Evolutionary conservation across 2,797 vertebrate species (phyloP), one percentile per base, ranked within the genome.

Genomic region (Fratercula arctica): DNA sequence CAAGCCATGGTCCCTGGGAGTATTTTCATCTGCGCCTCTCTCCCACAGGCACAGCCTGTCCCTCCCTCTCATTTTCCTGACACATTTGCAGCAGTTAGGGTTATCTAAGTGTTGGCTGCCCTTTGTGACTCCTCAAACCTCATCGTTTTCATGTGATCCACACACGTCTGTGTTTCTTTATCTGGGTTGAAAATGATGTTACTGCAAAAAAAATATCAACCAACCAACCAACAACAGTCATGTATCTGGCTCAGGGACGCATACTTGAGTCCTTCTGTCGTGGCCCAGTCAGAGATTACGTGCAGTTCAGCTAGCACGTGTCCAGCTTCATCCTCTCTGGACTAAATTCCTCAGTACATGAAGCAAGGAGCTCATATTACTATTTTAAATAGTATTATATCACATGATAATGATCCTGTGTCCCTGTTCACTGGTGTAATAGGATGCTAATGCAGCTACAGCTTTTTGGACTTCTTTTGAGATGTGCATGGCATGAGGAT

Each of bases 1-100:
- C 94, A 96, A 94, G 31, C 20, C 20, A 15, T 10, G 19, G 93
- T 41, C 81, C 93, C 72, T 92, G 89, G 89, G 89, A 93, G 75
- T n/a, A 85, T 90, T 96, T 96, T 83, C 86, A 82, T 63, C 85
- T 75, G 28, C 92, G 23, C n/a, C 33, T 28, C 18, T 64, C 82
- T 93, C 61, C 64, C 85, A 88, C 59, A 76, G 78, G 24, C 85
- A 70, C 19, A 57, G 43, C 17, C 28, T 81, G 16, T 77, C 66
- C 57, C 57, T 85, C 46, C 31, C 20, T 50, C 46, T 86, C 54
- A 8, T 63, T 84, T 91, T 85, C 74, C 89, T 96, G 83, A 77
- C 3, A 2, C 5, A 1, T 85, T 89, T 67, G 74, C 16, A 68
- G 29, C 51, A 85, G 59, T 92, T 60, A 19, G 66, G 68, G 37